Conservation (phyloP, 1,140 invertebrate genomes). For the Drosophila gunungcola region DNA sequence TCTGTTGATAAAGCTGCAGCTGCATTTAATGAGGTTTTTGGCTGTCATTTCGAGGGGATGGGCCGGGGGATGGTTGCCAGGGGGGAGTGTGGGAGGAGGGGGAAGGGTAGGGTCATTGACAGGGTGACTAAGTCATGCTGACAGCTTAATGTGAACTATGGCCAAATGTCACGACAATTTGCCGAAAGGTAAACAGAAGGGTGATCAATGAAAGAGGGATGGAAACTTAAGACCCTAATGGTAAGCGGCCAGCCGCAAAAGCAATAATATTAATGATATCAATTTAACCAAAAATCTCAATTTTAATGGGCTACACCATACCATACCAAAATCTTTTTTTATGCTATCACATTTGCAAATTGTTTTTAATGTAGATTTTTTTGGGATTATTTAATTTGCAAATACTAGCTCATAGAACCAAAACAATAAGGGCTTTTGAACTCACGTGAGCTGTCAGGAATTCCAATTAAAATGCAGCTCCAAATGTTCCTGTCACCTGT, state of each 20-base stretch:
- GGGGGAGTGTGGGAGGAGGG: not conserved
- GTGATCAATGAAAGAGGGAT: not conserved
- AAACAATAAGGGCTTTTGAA: too few relatives aligned
- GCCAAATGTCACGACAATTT: constrained; percentile 42
- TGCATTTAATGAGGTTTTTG: constrained; percentile 66
- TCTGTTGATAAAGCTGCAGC: constrained; percentile 62
- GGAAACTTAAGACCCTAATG: not conserved
- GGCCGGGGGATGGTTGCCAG: constrained; percentile 1
- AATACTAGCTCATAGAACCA: too few relatives aligned
- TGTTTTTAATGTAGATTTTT: too few relatives aligned
- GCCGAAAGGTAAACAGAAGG: constrained; percentile 18
- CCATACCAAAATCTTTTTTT: too few relatives aligned
- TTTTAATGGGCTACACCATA: not conserved
- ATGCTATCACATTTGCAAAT: too few relatives aligned
- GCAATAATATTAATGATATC: not conserved
- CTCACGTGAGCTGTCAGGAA: not conserved
- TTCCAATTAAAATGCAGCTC: not conserved
- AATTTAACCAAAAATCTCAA: not conserved
- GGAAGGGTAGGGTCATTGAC: constrained; percentile 26
- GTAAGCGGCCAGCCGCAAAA: constrained; percentile 7
- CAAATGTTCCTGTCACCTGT: constrained; percentile 1
- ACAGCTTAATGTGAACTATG: constrained; percentile 61
- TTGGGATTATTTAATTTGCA: too few relatives aligned
- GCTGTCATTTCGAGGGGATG: constrained; percentile 23
- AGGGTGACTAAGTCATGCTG: constrained; percentile 33